Base-by-base conservation (phyloP, 2,797 vertebrate species). In the Distichodus sexfasciatus region DNA sequence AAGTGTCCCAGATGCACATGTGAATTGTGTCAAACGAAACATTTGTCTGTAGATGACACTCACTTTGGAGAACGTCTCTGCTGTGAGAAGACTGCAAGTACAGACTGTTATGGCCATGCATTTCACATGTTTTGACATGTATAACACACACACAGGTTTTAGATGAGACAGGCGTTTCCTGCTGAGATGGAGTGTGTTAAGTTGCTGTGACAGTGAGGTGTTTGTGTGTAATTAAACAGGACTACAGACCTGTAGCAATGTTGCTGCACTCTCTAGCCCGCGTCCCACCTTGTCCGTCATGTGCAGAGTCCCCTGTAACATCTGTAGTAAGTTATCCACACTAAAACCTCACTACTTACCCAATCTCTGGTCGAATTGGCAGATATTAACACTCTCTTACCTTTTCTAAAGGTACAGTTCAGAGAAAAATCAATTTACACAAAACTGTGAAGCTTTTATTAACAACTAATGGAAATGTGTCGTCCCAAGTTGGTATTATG, bases 281-380 rank as follows among this genome's bases (percentile, higher is more conserved):
- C 77, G 83, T 78, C 24, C 35, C 85, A 84, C 78, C 81, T 82
- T 77, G 79, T 86, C 86, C 82, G 68, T 88, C 85, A 23, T 81
- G 73, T 92, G 86, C 87, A 89, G 82, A 83, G 82, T 90, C 72
- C 89, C 88, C 84, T 94, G 86, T 91, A 84, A 85, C 76, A 85
- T 92, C 81, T 92, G 87, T 87, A 91, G 86, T 92, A 92, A 92
- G 87, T 93, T 86, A 12, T 83, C 71, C 82, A 77, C 74, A 66
- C 76, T 72, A 72, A 72, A 78, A 74, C 26, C 36, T 41, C 54
- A 19, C 43, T 54, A 15, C 31, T 23, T 28, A 41, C 59, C 12
- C 23, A n/a, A n/a, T 19, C 10, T 31, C 26, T 28, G 21, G 51
- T 17, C 31, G 29, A 19, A 54, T 2, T 28, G 29, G 21, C 12